These are phyloP conservation scores for Hermaeophaga mercurialis DNA, from an alignment of 2,888 invertebrate species.

Conservation along the genomic window DNA sequence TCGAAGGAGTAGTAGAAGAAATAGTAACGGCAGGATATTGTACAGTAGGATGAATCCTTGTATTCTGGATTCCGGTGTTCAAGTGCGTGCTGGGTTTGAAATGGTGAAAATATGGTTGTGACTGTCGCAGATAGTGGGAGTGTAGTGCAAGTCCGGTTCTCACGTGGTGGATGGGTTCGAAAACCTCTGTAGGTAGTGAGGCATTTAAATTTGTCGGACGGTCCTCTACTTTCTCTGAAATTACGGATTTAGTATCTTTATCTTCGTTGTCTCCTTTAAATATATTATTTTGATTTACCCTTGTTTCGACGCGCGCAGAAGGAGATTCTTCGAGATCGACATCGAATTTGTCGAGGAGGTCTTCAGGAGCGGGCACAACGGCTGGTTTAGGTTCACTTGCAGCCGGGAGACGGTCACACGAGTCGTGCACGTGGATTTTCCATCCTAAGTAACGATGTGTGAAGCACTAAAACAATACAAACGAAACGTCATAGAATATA, in stretches of 20 bases:
- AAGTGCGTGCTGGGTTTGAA: constrained; percentile 41
- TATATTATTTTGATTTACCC: constrained; percentile 52
- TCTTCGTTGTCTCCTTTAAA: constrained; percentile 42
- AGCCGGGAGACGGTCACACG: constrained; percentile 66
- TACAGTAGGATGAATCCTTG: constrained; percentile 3
- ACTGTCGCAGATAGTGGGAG: constrained; percentile 31
- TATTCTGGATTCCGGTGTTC: constrained; percentile 37
- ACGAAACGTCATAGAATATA: too few species aligned
- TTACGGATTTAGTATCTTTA: constrained; percentile 44
- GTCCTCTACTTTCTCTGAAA: constrained; percentile 43
- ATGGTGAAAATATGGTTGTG: constrained; percentile 33
- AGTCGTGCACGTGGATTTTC: constrained; percentile 91
- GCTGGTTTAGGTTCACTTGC: constrained; percentile 63
- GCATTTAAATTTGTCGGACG: constrained; percentile 17
- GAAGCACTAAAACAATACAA: constrained; percentile 76
- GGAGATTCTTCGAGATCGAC: constrained; percentile 63
- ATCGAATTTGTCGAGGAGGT: constrained; percentile 47
- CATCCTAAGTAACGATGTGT: constrained; percentile 92
- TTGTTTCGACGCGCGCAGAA: constrained; percentile 56
- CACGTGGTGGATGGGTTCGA: constrained; percentile 27
- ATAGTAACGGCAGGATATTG: constrained; percentile 37
- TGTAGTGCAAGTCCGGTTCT: constrained; percentile 30
- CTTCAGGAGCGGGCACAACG: constrained; percentile 51
- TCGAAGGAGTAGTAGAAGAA: constrained; percentile 27
- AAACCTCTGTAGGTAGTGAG: constrained; percentile 8